phyloP scores from a whole-genome alignment of 30 jellyfish, hydroid and myxozoan species.

The Nemopilema nomurai region DNA sequence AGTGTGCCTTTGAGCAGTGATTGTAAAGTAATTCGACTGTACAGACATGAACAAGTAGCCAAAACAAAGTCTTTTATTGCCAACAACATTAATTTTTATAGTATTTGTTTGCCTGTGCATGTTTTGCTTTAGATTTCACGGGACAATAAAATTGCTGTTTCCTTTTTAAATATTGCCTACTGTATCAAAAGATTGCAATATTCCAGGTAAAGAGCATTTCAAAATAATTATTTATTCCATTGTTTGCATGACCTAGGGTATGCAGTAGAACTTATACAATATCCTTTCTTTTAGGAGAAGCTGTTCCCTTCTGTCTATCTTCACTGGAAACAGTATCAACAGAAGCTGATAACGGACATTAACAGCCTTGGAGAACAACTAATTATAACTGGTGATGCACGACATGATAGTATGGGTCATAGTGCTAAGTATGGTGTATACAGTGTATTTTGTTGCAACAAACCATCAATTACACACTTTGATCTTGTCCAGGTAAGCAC shows the following conservation, averaged over 20 bases:
- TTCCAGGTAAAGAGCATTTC: neutral
- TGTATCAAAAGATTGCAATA: neutral
- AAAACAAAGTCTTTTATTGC: neutral
- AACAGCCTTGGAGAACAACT: slow-evolving; percentile 6
- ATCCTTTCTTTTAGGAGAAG: slow-evolving; percentile 8
- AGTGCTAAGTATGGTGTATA: slow-evolving; percentile 50
- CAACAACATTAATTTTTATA: neutral
- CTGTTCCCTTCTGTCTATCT: slow-evolving; percentile 13
- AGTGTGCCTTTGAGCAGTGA: neutral
- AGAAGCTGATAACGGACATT: neutral
- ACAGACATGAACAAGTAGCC: neutral
- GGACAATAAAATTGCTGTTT: neutral
- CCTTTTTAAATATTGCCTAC: neutral
- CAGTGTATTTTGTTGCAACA: slow-evolving; percentile 16
- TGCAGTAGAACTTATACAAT: neutral
- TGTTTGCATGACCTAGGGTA: neutral
- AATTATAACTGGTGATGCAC: slow-evolving; percentile 17
- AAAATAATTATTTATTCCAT: neutral
- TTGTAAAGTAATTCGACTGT: neutral
- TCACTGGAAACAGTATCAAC: slow-evolving; percentile 19
- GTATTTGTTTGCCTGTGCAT: neutral
- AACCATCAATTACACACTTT: slow-evolving; percentile 32
- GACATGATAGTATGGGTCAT: slow-evolving; percentile 68
- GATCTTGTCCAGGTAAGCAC: slow-evolving; percentile 58
- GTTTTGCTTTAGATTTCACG: slow-evolving; percentile 1